Evolutionary conservation across 2,113 vertebrate species (phyloP).

Genomic region (Heliornis fulica): DNA sequence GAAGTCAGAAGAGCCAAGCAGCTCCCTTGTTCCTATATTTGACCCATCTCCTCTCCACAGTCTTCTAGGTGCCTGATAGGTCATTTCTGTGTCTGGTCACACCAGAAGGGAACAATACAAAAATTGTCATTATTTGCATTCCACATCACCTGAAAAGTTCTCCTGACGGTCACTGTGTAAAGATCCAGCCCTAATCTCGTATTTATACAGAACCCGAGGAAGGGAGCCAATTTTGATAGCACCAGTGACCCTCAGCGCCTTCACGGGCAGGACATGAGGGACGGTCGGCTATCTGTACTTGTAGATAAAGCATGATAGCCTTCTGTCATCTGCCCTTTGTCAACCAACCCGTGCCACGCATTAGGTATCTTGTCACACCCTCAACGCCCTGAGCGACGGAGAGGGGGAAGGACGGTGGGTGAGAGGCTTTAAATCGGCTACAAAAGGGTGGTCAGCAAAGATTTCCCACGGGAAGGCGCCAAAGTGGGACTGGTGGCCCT

Average conservation of each 20-base stretch:
- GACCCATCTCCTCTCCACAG: not conserved
- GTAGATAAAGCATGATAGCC: not conserved
- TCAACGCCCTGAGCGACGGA: not conserved
- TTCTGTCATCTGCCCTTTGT: not conserved
- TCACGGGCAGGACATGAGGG: not conserved
- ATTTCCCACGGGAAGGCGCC: not conserved
- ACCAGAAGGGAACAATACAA: not conserved
- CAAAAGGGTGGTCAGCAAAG: not conserved
- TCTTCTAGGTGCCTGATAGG: not conserved
- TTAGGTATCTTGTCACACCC: fast-evolving
- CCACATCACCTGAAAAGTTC: not conserved
- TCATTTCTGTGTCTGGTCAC: not conserved
- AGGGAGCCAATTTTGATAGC: not conserved
- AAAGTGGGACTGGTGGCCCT: fast-evolving
- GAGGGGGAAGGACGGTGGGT: no score
- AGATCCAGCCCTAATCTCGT: not conserved
- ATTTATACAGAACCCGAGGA: not conserved
- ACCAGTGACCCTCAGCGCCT: not conserved
- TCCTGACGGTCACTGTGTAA: not conserved
- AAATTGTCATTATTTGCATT: not conserved
- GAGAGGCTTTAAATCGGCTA: not conserved
- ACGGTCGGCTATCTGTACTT: not conserved
- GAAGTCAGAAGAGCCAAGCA: not conserved
- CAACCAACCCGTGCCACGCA: not conserved
- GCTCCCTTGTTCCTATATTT: not conserved